These are phyloP conservation scores for Drosophila nasuta DNA, from an alignment of 1,140 invertebrate species.

Conservation along the genomic window DNA sequence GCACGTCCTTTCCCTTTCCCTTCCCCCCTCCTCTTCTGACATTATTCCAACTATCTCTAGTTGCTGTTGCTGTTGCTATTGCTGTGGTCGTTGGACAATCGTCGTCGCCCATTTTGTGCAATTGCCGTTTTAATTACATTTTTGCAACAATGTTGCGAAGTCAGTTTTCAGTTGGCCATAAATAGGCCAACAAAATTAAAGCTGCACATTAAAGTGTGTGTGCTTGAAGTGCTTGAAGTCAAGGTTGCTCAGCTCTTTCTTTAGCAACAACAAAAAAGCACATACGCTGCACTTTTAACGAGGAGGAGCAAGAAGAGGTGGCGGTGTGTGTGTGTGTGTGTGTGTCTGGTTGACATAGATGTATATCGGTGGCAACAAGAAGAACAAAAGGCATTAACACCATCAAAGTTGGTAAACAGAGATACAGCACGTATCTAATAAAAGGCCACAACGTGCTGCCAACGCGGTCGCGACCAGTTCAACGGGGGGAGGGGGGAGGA, in stretches of 20 bases:
- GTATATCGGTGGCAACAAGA: conserved; percentile 63
- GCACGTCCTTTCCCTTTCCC: no score
- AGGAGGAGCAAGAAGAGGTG: neutral
- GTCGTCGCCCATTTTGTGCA: conserved; percentile 22
- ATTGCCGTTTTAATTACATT: conserved; percentile 74
- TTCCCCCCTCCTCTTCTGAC: no score
- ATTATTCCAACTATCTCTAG: no score
- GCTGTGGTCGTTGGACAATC: conserved; percentile 18
- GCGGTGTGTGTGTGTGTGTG: conserved; percentile 22
- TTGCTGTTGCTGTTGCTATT: conserved; percentile 19
- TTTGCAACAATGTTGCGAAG: conserved; percentile 48
- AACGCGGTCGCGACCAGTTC: conserved; percentile 52
- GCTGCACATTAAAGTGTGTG: conserved; percentile 2
- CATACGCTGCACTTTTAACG: conserved; percentile 59
- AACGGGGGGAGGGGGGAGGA: no score
- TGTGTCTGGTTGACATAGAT: conserved; percentile 49
- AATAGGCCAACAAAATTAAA: conserved; percentile 27
- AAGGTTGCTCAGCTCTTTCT: conserved; percentile 34
- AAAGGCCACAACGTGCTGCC: conserved; percentile 81
- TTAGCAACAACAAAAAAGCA: conserved; percentile 22
- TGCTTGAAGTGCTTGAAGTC: conserved; percentile 17
- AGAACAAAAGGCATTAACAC: conserved; percentile 77
- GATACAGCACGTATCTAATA: conserved; percentile 83
- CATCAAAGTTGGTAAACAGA: conserved; percentile 81
- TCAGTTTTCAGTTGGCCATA: conserved; percentile 28